Evolutionary conservation across 35 echinoderm and acorn worm species (phyloP), one percentile per base, ranked within the genome.

Genomic region (Apostichopus japonicus): DNA sequence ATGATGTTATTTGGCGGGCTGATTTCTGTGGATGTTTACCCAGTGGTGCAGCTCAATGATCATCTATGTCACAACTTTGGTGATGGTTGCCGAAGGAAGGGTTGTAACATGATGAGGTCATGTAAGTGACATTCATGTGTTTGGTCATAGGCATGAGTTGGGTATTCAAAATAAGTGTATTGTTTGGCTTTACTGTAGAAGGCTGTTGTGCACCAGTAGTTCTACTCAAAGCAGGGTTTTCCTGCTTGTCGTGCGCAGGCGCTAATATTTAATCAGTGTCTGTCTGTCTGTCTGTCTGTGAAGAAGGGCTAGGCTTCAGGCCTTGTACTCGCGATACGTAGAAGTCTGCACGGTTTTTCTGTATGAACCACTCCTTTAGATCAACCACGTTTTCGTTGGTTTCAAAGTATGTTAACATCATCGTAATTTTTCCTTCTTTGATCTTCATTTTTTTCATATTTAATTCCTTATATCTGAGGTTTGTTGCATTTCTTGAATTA

Each of bases 241-340:
- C 81, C 81, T 84, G 81, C 19, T 19, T 8, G 8, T 57, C 16
- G 55, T 84, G 55, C 81, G 81, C 81, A 84, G 54, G 54, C 81
- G 81, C 81, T 84, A 84, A 84, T 59, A 84, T 84, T 84, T 84
- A 84, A 84, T 84, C 81, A 84, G 33, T 84, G 81, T 84, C 81
- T 84, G 81, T 84, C 54, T 84, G 33, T 44, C 33, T 44, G 33
- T 44, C 33, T 27, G 56, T n/a, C 56, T 10, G 33, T 44, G 33
- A 57, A 23, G 81, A 54, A 9, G 81, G 81, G 81, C 17, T 84
- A 84, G 81, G 22, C 81, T 57, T 57, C 19, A 84, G 23, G 23
- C 55, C 57, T 23, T 10, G 54, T 84, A 22, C 23, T 22, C 57
- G 81, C 54, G 81, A 84, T 56, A 57, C 21, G 15, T 84, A 15